Evolutionary conservation across 2,113 vertebrate genomes (phyloP).

Genomic region (Camelus dromedarius): DNA sequence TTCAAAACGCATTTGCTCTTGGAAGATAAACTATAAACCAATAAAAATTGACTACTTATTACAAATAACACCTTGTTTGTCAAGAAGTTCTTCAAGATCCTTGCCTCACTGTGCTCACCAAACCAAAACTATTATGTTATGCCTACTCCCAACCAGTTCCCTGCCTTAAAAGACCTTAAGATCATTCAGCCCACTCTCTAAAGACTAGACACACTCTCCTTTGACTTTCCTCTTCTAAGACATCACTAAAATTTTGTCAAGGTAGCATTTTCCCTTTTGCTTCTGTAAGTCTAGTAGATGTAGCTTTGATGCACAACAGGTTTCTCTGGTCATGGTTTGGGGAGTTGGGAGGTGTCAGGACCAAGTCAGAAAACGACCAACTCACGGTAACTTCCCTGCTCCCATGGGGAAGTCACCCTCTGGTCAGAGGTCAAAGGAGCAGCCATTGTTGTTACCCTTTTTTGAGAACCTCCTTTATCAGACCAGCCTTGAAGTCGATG

Average conservation of each 20-base stretch:
- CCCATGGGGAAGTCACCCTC: neutral
- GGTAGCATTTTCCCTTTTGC: neutral
- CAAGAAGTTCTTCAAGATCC: neutral
- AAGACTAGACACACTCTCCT: neutral
- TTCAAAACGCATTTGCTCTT: neutral
- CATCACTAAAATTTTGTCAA: neutral
- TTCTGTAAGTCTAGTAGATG: neutral
- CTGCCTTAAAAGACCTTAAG: neutral
- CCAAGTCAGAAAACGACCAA: neutral
- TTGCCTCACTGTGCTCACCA: neutral
- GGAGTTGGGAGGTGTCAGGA: neutral
- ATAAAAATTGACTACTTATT: neutral
- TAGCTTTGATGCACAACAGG: neutral
- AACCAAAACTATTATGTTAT: neutral
- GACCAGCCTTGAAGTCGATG: neutral
- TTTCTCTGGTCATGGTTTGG: neutral
- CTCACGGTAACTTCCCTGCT: neutral
- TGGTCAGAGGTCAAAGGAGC: neutral
- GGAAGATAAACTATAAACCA: conserved; percentile 32
- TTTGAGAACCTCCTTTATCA: neutral
- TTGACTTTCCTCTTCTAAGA: neutral
- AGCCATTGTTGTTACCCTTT: neutral
- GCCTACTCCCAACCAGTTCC: neutral
- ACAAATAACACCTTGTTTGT: neutral
- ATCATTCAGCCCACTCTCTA: neutral